Conservation (phyloP, 2,888 invertebrate species). For the Drosophila pseudotalamancana region DNA sequence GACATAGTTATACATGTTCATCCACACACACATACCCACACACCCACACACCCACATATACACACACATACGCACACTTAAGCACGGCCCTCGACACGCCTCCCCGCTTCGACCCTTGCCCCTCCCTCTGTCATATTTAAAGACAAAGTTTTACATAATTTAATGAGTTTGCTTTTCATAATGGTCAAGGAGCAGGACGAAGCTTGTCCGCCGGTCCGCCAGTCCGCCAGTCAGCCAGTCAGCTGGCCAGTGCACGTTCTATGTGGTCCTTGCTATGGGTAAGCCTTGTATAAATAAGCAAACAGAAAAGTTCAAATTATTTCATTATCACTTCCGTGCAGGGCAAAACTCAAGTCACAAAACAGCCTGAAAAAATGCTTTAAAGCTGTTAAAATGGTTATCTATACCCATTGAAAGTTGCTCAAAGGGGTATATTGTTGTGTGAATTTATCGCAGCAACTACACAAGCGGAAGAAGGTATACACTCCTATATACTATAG, state of each 20-base stretch:
- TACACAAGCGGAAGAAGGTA: no score
- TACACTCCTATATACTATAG: no score
- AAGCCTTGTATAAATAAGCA: slow-evolving; percentile 50
- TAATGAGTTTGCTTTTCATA: slow-evolving; percentile 64
- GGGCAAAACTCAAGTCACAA: slow-evolving; percentile 36
- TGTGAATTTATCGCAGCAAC: no score
- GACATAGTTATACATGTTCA: slow-evolving; percentile 32
- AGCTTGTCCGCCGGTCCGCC: no score
- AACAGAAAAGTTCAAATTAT: slow-evolving; percentile 73
- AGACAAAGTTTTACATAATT: slow-evolving; percentile 79
- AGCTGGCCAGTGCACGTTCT: slow-evolving; percentile 29
- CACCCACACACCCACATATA: slow-evolving; percentile 2
- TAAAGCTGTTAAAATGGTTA: slow-evolving; percentile 55
- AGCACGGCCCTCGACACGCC: not conserved
- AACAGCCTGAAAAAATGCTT: slow-evolving; percentile 38
- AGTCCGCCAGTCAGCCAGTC: no score
- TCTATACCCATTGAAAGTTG: no score
- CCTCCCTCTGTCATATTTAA: slow-evolving; percentile 63
- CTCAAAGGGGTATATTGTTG: no score
- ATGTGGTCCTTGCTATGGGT: slow-evolving; percentile 27
- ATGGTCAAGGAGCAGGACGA: slow-evolving; percentile 26
- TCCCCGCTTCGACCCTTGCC: not conserved
- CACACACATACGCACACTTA: not conserved
- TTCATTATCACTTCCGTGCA: slow-evolving; percentile 79
- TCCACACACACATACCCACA: slow-evolving; percentile 4